Evolutionary conservation across 1,140 invertebrate genomes (phyloP), one percentile per base, ranked within the genome.

Genomic region (Streblospio benedicti): DNA sequence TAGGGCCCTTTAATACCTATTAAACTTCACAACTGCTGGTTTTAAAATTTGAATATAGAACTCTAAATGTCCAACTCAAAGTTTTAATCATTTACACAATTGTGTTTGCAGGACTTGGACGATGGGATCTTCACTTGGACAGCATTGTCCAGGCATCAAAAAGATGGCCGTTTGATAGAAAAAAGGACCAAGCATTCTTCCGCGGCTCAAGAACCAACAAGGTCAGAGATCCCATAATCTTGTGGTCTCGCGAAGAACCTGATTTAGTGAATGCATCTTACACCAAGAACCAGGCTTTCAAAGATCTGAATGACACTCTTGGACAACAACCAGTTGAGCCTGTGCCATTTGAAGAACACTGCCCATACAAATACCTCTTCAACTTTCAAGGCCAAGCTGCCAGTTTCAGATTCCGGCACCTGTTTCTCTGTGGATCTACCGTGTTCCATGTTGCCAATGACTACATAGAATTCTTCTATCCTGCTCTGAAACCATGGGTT

Each of bases 221-320:
- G 23, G 91, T 97, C 74, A 79, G 94, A 61, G 94, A 98, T 79
- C 83, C 88, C 47, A 78, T 97, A n/a, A 80, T 98, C 57, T 76
- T 92, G 41, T 76, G 97, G 1, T 93, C 92, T 32, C 80, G 93
- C 60, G 82, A 83, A 43, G 74, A 84, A 44, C 86, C 90, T 14
- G 80, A 90, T 2, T 71, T 97, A 41, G 86, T 91, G 20, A 89
- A 96, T 82, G 94, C 93, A 6, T 83, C 89, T 62, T 97, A 96
- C 75, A 97, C 94, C 0, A 97, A 95, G 78, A 98, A 98, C 81
- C 94, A 98, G 81, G 93, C 93, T 0, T 98, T 93, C 93, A 95
- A 91, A n/a, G n/a, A 76, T 96, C 93, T 31, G 60, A 62, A 93
- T 84, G 92, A 96, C 69, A 95, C 92, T n/a, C 80, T 96, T 5